Evolutionary conservation across 2,113 vertebrate genomes (phyloP).

Genomic region (Pterophyllum scalare): DNA sequence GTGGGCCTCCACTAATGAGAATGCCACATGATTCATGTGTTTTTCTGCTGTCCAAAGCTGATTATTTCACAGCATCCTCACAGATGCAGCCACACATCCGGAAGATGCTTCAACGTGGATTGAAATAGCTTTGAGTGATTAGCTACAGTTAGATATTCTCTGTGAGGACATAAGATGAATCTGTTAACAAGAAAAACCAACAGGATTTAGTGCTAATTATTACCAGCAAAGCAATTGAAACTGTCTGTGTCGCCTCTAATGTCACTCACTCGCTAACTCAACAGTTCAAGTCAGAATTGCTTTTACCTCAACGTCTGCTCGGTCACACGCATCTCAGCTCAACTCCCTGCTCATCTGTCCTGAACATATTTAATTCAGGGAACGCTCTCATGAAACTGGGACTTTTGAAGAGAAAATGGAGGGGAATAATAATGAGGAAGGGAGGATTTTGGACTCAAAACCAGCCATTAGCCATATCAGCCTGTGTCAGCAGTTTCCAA

Average conservation of each 20-base stretch:
- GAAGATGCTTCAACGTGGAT: neutral
- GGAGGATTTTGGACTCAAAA: constrained; percentile 55
- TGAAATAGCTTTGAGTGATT: constrained; percentile 20
- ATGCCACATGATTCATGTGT: constrained; percentile 16
- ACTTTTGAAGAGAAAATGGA: constrained; percentile 47
- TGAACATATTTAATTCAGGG: constrained; percentile 57
- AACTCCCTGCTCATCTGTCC: constrained; percentile 27
- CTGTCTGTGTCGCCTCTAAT: neutral
- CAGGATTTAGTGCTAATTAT: neutral
- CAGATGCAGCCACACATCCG: constrained; percentile 8
- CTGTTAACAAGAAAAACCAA: constrained; percentile 20
- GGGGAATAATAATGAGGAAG: constrained; percentile 58
- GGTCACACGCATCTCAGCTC: constrained; percentile 18
- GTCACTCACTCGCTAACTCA: neutral
- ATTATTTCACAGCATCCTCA: constrained; percentile 22
- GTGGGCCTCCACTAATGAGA: neutral
- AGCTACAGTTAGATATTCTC: neutral
- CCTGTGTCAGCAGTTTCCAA: constrained; percentile 63
- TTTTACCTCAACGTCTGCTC: neutral
- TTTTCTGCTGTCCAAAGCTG: constrained; percentile 9
- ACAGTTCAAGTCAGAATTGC: neutral
- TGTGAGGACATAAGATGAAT: constrained; percentile 12
- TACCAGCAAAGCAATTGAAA: neutral
- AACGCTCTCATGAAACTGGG: constrained; percentile 24
- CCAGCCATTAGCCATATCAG: constrained; percentile 55